Evolutionary conservation across 1,140 invertebrate species (phyloP).

Genomic region (Ostrea edulis): DNA sequence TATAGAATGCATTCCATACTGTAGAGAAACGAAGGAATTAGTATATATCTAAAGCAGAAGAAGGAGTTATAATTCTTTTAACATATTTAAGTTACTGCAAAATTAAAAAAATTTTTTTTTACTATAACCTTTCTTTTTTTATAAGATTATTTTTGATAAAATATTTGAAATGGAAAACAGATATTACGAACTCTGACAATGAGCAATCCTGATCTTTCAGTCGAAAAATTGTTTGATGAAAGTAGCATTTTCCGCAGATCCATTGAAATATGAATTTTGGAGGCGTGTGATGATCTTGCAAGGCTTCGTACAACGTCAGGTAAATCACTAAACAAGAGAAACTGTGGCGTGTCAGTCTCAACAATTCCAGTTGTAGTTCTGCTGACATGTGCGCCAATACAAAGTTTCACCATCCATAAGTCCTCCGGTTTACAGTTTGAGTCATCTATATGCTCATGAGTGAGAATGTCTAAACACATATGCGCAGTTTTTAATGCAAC

Average conservation of each 20-base stretch:
- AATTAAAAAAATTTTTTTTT: too few species aligned
- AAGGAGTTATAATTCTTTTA: too few species aligned
- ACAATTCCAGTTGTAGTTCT: constrained; percentile 51
- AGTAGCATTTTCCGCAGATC: constrained; percentile 4
- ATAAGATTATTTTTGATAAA: too few species aligned
- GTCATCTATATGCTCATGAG: constrained; percentile 5
- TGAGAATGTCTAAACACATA: constrained; percentile 51
- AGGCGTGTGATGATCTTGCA: background rate
- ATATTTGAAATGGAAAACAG: too few species aligned
- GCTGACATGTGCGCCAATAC: constrained; percentile 54
- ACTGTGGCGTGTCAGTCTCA: constrained; percentile 50
- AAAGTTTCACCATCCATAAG: constrained; percentile 35
- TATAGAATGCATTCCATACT: too few species aligned
- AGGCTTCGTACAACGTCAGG: constrained; percentile 51
- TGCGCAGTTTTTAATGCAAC: constrained; percentile 42
- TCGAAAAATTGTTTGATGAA: constrained; percentile 5
- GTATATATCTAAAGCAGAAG: too few species aligned
- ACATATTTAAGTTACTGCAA: too few species aligned
- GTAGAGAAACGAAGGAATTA: too few species aligned
- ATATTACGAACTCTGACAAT: constrained; percentile 37
- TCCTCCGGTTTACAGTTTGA: background rate
- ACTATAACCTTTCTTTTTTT: too few species aligned
- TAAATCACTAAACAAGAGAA: constrained; percentile 56
- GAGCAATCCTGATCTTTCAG: constrained; percentile 42
- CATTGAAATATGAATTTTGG: constrained; percentile 38